phyloP scores from a whole-genome alignment of 2,888 invertebrate genomes.

The Gari tellinella region DNA sequence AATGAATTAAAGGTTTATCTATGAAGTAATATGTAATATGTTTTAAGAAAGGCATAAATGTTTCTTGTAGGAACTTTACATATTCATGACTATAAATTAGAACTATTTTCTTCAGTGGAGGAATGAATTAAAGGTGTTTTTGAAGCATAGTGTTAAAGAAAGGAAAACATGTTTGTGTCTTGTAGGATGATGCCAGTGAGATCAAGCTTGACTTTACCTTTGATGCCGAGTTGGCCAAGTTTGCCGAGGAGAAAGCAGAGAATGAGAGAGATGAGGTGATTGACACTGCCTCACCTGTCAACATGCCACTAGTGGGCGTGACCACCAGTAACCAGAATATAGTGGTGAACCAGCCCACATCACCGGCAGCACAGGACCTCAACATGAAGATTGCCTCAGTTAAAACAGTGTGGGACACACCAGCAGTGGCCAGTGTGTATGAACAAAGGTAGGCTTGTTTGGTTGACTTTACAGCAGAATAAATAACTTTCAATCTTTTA shows the following conservation, averaged over 20 bases:
- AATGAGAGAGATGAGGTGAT: conserved; percentile 49
- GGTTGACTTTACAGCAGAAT: neutral
- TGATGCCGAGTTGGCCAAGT: conserved; percentile 89
- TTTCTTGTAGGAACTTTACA: too few relatives aligned
- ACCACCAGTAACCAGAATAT: conserved; percentile 46
- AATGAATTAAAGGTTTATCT: too few relatives aligned
- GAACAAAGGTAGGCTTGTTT: conserved; percentile 71
- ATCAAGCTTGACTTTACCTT: conserved; percentile 97
- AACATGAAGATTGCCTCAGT: conserved; percentile 97
- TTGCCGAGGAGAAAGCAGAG: conserved; percentile 78
- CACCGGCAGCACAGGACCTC: conserved; percentile 93
- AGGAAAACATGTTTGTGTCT: too few relatives aligned
- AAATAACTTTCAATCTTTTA: neutral
- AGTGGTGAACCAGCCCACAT: conserved; percentile 71
- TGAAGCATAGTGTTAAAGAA: too few relatives aligned
- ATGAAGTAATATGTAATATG: too few relatives aligned
- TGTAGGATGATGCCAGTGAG: conserved; percentile 87
- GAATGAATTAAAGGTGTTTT: too few relatives aligned
- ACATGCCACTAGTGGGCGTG: conserved; percentile 52
- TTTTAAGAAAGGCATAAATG: too few relatives aligned
- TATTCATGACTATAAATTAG: too few relatives aligned
- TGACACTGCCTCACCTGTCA: conserved; percentile 53
- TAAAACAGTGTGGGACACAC: conserved; percentile 88
- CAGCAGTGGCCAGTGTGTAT: conserved; percentile 61
- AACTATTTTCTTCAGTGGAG: too few relatives aligned